Percentiles rank a stretch among this genome's conserved stretches.
Evolutionary conservation across 2,797 vertebrate genomes (phyloP).

Genomic region (Hemibagrus guttatus): DNA sequence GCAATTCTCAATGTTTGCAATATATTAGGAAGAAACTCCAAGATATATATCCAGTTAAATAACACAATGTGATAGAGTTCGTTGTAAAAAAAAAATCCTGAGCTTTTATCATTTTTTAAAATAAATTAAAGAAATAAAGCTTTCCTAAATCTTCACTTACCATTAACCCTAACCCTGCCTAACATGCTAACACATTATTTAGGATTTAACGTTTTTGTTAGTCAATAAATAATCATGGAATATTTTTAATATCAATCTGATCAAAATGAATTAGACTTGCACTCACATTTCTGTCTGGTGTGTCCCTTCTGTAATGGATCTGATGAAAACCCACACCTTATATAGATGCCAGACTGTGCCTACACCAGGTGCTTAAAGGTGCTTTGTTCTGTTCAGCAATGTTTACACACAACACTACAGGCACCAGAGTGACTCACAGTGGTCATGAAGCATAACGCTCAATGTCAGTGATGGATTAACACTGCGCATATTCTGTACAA

Average conservation of each 20-base stretch:
- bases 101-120: neutral
- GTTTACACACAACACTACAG: conserved; percentile 14
- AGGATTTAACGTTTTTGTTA: neutral
- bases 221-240: neutral
- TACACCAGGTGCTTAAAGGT: neutral
- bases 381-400: neutral
- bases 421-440: neutral
- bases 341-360: neutral
- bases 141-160: neutral
- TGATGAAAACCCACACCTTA: neutral
- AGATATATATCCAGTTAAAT: neutral
- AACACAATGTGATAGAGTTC: neutral
- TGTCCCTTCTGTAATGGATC: neutral
- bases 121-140: neutral
- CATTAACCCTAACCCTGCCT: neutral
- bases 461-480: neutral
- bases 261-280: neutral
- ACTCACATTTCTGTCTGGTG: neutral
- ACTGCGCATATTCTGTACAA: neutral
- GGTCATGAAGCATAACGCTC: neutral
- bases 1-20: too few relatives aligned
- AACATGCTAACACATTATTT: neutral
- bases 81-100: neutral
- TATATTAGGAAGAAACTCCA: neutral
- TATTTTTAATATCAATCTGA: neutral